Conservation (phyloP, 2,797 vertebrate genomes). For the Melanotaenia trifasciata region DNA sequence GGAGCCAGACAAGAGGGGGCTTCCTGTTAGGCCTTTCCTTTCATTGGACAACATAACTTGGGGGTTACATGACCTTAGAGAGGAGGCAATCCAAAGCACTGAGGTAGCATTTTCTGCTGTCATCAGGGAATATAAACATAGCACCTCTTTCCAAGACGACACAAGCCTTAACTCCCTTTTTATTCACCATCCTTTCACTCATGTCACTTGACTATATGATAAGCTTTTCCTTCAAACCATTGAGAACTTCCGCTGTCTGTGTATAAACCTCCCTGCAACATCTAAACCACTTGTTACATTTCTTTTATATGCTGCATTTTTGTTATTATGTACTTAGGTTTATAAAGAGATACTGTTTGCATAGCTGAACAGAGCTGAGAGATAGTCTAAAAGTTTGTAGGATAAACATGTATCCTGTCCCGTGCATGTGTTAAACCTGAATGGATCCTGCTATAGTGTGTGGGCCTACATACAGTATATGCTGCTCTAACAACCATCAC, state of each 20-base stretch:
- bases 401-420: constrained; percentile 64
- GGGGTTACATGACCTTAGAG: constrained; percentile 1
- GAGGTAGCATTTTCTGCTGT: constrained; percentile 71
- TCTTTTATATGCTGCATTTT: constrained; percentile 70
- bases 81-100: constrained; percentile 66
- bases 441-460: constrained; percentile 57
- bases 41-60: constrained; percentile 25
- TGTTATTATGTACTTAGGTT: constrained; percentile 68
- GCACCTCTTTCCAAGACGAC: constrained; percentile 76
- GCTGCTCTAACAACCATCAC: constrained; percentile 75
- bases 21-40: constrained; percentile 26
- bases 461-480: constrained; percentile 72
- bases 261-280: constrained; percentile 48
- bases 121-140: constrained; percentile 81
- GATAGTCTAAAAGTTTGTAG: constrained; percentile 64
- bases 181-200: constrained; percentile 54
- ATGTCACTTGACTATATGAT: constrained; percentile 37
- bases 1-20: constrained; percentile 13
- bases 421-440: constrained; percentile 80
- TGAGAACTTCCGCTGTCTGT: constrained; percentile 40
- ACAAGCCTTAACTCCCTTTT: constrained; percentile 82
- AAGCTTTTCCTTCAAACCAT: constrained; percentile 55
- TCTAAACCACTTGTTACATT: constrained; percentile 50
- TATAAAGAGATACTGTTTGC: constrained; percentile 69
- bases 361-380: constrained; percentile 62